Conservation (phyloP, 2,113 vertebrate species). For the Mystacornis crossleyi region DNA sequence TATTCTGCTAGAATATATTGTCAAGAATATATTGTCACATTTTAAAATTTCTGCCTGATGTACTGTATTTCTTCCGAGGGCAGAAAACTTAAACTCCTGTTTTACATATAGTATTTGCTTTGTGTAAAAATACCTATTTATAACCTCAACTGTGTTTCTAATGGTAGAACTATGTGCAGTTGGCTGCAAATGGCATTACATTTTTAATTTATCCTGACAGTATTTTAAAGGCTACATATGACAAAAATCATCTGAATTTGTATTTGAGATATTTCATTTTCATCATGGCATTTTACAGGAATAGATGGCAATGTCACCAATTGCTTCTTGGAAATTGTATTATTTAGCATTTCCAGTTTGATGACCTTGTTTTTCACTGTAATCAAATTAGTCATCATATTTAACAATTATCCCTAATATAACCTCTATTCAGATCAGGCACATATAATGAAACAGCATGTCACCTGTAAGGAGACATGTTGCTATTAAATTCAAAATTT, state of each 20-base stretch:
- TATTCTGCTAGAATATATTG: background rate
- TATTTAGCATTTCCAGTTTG: background rate
- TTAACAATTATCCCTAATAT: background rate
- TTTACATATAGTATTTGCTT: background rate
- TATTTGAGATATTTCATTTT: conserved; percentile 36
- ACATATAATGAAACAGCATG: background rate
- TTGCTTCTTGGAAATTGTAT: conserved; percentile 2
- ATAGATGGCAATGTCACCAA: background rate
- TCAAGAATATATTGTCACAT: background rate
- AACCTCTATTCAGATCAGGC: background rate
- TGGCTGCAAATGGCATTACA: background rate
- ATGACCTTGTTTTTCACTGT: background rate
- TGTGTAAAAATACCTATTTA: background rate
- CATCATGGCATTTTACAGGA: conserved; percentile 33
- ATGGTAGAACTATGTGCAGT: background rate
- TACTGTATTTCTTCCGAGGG: background rate
- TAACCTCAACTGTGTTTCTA: background rate
- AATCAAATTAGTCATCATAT: background rate
- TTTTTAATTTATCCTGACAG: background rate
- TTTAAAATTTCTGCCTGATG: background rate
- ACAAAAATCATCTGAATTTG: background rate
- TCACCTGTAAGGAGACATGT: background rate
- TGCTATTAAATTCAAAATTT: background rate
- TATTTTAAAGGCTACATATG: background rate
- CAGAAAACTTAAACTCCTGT: background rate